These are phyloP conservation scores for Ptychodera flava DNA, from an alignment of 35 echinoderm and acorn worm genomes.

Conservation along the genomic window DNA sequence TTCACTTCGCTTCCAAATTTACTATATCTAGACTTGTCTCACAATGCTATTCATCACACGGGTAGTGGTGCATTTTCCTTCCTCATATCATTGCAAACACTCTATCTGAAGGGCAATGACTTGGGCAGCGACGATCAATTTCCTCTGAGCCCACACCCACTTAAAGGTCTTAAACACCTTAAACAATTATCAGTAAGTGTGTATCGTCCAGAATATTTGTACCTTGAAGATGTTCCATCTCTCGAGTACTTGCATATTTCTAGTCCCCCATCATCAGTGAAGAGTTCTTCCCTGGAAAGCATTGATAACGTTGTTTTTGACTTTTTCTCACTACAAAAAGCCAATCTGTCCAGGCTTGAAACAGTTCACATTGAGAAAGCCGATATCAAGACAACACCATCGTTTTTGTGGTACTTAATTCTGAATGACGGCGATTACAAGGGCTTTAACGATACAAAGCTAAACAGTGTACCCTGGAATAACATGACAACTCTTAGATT, in stretches of 20 bases:
- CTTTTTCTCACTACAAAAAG: not conserved
- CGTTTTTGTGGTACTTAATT: too few relatives aligned
- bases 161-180: not conserved
- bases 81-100: not conserved
- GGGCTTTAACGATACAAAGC: too few relatives aligned
- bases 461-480: too few relatives aligned
- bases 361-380: not conserved
- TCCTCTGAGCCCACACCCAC: too few relatives aligned
- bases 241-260: not conserved
- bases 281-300: too few relatives aligned
- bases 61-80: not conserved
- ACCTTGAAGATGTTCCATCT: not conserved
- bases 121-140: too few relatives aligned
- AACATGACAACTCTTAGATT: too few relatives aligned
- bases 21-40: not conserved
- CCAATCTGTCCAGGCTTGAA: not conserved
- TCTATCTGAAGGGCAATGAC: not conserved
- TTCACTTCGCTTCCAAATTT: not conserved
- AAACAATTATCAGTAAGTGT: not conserved
- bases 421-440: too few relatives aligned
- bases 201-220: not conserved
- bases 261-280: not conserved
- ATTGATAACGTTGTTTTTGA: too few relatives aligned
- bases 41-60: not conserved
- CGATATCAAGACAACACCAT: too few relatives aligned